Percentiles rank a stretch among this genome's conserved stretches.
Evolutionary conservation across 2,113 vertebrate genomes (phyloP).

Genomic region (Cynopterus brachyotis): DNA sequence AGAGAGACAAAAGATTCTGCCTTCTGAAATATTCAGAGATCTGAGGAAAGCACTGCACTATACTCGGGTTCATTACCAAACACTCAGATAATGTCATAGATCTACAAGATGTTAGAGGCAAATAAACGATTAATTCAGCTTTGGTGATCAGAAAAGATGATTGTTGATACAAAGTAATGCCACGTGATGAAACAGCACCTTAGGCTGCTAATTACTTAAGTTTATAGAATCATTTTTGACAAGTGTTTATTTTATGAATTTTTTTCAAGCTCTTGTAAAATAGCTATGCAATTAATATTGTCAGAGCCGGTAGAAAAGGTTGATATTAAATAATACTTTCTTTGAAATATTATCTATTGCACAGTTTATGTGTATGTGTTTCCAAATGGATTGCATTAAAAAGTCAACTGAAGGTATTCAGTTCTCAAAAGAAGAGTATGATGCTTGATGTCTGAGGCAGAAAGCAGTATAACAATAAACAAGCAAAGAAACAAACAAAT

Average conservation of each 20-base stretch:
- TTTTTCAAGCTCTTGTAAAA: slow-evolving; percentile 32
- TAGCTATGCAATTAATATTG: slow-evolving; percentile 15
- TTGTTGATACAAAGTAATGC: slow-evolving; percentile 48
- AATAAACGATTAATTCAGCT: slow-evolving; percentile 51
- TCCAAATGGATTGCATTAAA: slow-evolving; percentile 23
- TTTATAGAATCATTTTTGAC: slow-evolving; percentile 46
- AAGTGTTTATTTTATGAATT: background rate
- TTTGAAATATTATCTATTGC: slow-evolving; percentile 16
- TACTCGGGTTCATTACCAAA: slow-evolving; percentile 31
- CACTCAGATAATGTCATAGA: background rate
- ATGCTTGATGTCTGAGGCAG: background rate
- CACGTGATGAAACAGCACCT: background rate
- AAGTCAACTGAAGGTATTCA: background rate
- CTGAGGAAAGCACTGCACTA: slow-evolving; percentile 11
- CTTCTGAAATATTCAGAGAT: slow-evolving; percentile 57
- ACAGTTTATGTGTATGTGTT: background rate
- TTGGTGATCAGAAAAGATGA: slow-evolving; percentile 45
- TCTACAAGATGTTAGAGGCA: background rate
- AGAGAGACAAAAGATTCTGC: slow-evolving; percentile 56
- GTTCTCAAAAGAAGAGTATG: background rate
- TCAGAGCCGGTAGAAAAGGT: background rate
- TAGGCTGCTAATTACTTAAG: slow-evolving; percentile 40
- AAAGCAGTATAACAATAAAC: slow-evolving; percentile 12
- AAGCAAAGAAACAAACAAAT: slow-evolving; percentile 32
- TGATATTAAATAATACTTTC: background rate